Evolutionary conservation across 2,113 vertebrate species (phyloP), one percentile per base, ranked within the genome.

Genomic region (Turdus rufiventris): DNA sequence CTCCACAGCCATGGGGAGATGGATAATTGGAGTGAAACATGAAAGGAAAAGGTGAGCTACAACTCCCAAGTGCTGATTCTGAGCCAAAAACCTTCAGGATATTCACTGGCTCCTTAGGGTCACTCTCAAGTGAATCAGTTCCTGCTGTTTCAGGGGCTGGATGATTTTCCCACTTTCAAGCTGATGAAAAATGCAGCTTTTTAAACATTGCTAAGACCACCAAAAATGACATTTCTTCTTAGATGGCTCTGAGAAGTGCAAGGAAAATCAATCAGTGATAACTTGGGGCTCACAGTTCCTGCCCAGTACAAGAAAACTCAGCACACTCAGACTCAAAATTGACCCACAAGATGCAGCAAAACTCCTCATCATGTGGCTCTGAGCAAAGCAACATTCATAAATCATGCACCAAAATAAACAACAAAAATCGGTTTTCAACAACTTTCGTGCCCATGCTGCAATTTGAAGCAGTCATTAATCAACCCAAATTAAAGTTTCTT

Each of bases 361-460:
- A 43, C 42, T 68, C 63, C 58, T 71, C 28, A 19, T 68, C 80
- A 58, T 2, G 34, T 23, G 33, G 56, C 54, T 63, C 82, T 45
- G 36, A 80, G 36, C 76, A 95, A 86, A 74, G 89, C 38, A 75
- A 47, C 21, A 36, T 6, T 26, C 67, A 74, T 63, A 77, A 93
- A 80, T 82, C 93, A 89, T 0, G 4, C 68, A 34, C 9, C 25
- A 54, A 82, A 87, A 73, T 3, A 47, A 66, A n/a, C 25, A 33
- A 11, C 45, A 53, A 61, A 60, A 53, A 53, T 38, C 2, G 0
- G 42, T 53, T 73, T 56, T 45, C 65, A 43, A 47, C 56, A 76
- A 78, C 54, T 76, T 93, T 95, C 82, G 29, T 89, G 89, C 89
- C 72, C 48, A 2, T 18, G 40, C 89, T 90, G 94, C 95, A 80